Base-by-base conservation (phyloP, 2,113 vertebrate genomes). In the Pollachius pollachius region DNA sequence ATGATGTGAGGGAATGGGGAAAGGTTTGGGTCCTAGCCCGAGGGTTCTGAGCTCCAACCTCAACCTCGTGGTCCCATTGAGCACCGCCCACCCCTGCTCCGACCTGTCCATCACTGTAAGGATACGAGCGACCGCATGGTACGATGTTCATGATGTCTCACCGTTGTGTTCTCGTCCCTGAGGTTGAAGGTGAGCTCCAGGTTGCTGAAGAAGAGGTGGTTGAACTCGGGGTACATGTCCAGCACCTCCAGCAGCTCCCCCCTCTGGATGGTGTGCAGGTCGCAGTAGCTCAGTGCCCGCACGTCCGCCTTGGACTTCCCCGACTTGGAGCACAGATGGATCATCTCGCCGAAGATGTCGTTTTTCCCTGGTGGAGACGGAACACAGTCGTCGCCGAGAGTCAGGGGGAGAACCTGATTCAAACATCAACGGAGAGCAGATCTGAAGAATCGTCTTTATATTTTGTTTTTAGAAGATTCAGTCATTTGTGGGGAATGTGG, bases 151-250 rank as follows among this genome's bases (percentile, higher is more conserved):
- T 48, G 8, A 48, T 48, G 12, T 48, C 12, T 48, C 91, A 96
- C 97, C 94, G 96, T 96, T 70, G 89, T 67, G 48, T 87, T 92
- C 68, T 98, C 96, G 34, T 99, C 95, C 89, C 97, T 92, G 30
- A 99, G 92, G 87, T 99, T 99, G 85, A 99, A 99, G 68, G 97
- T 99, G 30, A 99, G 88, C 81, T 99, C 97, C 77, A 99, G 88
- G 84, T 98, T 99, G 72, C 94, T 96, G 71, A 98, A 94, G 80
- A 99, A 99, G 70, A 91, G 93, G 88, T 99, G 96, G 0, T 96
- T 95, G 88, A 99, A 99, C 86, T 99, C 97, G 0, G 97, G 97
- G 73, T 99, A 99, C 97, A 98, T 99, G 78, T 99, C 97, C 79
- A 99, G 88, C 84, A 99, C 97, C 79, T 99, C 97, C 72, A 99